A percentile compares a stretch with the other conserved stretches of the same genome.
These are phyloP conservation scores for Prietella phreatophila DNA, from an alignment of 2,113 vertebrate genomes.

Conservation along the genomic window DNA sequence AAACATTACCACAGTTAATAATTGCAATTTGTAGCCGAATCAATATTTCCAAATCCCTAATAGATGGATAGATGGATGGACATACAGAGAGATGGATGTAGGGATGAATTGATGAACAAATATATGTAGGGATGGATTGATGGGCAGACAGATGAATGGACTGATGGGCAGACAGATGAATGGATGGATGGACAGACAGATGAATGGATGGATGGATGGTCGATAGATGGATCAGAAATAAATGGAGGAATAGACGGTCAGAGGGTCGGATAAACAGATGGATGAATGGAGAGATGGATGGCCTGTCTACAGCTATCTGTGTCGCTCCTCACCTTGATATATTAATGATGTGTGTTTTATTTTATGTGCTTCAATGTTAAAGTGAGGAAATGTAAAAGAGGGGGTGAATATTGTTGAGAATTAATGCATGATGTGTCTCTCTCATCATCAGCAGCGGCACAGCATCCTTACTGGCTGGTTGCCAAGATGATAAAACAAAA, in stretches of 20 bases:
- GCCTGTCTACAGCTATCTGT: not conserved
- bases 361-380: not conserved
- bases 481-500: slow-evolving; percentile 53
- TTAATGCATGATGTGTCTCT: not conserved
- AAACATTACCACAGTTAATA: not conserved
- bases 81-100: not conserved
- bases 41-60: not conserved
- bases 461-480: slow-evolving; percentile 58
- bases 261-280: not conserved
- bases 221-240: not conserved
- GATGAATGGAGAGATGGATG: not conserved
- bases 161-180: not conserved
- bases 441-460: not conserved
- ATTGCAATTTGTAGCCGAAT: not conserved
- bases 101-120: not conserved
- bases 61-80: not conserved
- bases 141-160: not conserved
- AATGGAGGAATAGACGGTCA: not conserved
- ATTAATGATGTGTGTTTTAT: not conserved
- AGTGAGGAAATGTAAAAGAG: not conserved
- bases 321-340: not conserved
- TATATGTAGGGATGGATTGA: not conserved
- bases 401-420: not conserved
- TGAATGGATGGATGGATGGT: not conserved
- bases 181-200: not conserved